Percentiles rank a stretch among this genome's conserved stretches.
These are phyloP conservation scores for Nannoperca obscura DNA, from an alignment of 2,797 vertebrate species.

Conservation along the genomic window DNA sequence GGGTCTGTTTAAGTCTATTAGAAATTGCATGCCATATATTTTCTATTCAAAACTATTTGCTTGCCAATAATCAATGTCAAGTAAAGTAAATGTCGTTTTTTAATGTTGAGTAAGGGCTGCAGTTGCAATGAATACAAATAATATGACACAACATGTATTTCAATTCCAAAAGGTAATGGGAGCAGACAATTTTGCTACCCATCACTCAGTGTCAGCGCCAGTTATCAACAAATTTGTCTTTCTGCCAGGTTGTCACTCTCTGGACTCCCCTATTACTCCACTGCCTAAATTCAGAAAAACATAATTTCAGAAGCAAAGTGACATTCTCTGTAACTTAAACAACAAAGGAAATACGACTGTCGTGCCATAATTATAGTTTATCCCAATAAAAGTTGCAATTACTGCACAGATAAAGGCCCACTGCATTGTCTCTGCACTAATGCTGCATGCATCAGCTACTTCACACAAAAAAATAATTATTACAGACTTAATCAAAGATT, in stretches of 20 bases:
- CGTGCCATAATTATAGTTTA: constrained; percentile 20
- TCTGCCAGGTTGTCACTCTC: constrained; percentile 81
- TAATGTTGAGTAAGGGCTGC: constrained; percentile 59
- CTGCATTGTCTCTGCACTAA: neutral
- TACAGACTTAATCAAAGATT: neutral
- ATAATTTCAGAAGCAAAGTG: constrained; percentile 51
- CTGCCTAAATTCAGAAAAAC: constrained; percentile 63
- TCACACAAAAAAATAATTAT: neutral
- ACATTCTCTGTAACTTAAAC: constrained; percentile 40
- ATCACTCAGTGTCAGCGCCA: constrained; percentile 86
- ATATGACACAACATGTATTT: constrained; percentile 85
- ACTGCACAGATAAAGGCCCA: neutral
- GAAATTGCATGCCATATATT: neutral
- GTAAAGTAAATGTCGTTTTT: constrained; percentile 60
- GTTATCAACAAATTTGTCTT: constrained; percentile 87
- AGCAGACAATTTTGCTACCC: constrained; percentile 81
- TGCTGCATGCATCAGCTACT: neutral
- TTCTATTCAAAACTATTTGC: constrained; percentile 16
- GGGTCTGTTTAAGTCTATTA: neutral
- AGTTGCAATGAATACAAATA: constrained; percentile 84
- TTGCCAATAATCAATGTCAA: constrained; percentile 36
- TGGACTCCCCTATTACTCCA: constrained; percentile 68
- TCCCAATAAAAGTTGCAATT: neutral
- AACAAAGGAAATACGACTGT: constrained; percentile 29
- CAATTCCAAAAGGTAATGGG: constrained; percentile 86